Evolutionary conservation across 2,113 vertebrate genomes (phyloP).

Genomic region (Salvelinus sp.): DNA sequence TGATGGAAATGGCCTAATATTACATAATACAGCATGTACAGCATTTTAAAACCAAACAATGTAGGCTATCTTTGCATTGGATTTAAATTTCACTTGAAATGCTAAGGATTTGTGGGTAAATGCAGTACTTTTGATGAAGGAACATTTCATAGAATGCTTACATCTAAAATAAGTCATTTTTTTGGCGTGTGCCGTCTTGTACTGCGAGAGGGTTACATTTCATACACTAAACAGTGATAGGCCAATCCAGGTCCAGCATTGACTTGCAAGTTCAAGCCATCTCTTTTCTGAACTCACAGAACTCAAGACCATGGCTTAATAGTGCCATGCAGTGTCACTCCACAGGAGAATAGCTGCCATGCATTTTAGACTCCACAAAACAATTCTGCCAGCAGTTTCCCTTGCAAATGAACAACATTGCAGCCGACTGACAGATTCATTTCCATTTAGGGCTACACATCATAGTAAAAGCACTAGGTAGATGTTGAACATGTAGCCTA

Average conservation of each 20-base stretch:
- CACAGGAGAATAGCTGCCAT: constrained; percentile 44
- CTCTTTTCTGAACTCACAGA: constrained; percentile 35
- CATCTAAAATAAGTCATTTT: background rate
- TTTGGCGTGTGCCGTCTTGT: background rate
- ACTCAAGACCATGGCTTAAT: background rate
- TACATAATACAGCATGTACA: background rate
- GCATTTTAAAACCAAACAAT: background rate
- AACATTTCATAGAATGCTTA: background rate
- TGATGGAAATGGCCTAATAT: background rate
- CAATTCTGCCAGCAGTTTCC: constrained; percentile 43
- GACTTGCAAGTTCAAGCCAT: constrained; percentile 35
- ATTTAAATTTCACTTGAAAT: background rate
- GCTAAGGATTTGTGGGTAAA: background rate
- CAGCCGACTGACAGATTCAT: background rate
- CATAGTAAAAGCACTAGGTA: background rate
- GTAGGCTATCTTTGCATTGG: background rate
- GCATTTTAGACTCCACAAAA: constrained; percentile 21
- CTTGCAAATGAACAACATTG: constrained; percentile 26
- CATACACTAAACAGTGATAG: constrained; percentile 7
- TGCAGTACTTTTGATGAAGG: background rate
- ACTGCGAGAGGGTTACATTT: background rate
- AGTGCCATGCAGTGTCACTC: constrained; percentile 19
- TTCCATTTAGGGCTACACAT: background rate
- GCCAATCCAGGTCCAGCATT: constrained; percentile 13
- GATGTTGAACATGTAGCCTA: background rate